phyloP scores from a whole-genome alignment of 2,113 vertebrate genomes.

The Anguilla rostrata region DNA sequence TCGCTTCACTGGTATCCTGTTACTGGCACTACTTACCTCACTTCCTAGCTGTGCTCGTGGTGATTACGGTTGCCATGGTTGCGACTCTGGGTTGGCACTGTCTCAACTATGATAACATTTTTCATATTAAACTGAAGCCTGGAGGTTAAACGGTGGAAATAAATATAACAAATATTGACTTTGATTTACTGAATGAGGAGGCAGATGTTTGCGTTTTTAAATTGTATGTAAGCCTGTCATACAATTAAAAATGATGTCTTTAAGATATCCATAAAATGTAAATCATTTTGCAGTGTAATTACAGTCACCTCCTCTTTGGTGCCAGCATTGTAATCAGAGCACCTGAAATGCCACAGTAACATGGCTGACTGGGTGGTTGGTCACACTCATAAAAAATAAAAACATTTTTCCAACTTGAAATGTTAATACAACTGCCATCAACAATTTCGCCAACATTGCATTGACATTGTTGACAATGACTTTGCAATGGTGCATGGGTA shows the following conservation, averaged over 20 bases:
- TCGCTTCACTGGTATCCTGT: not conserved
- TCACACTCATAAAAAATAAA: no score
- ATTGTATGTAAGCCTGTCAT: not conserved
- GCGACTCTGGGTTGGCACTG: not conserved
- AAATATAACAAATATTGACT: not conserved
- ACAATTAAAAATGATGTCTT: not conserved
- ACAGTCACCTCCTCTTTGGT: not conserved
- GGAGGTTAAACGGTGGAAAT: not conserved
- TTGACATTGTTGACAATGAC: no score
- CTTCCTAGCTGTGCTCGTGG: not conserved
- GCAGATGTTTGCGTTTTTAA: not conserved
- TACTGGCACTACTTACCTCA: not conserved
- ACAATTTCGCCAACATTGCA: no score
- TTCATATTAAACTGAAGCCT: no score
- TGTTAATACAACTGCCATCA: no score
- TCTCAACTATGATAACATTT: not conserved
- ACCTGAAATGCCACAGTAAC: not conserved
- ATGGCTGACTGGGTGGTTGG: no score
- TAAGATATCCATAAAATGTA: not conserved
- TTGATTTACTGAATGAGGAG: not conserved
- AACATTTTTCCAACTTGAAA: no score
- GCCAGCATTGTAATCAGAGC: not conserved
- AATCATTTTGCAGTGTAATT: not conserved
- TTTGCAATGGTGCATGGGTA: no score
- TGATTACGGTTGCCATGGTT: not conserved